These are phyloP conservation scores for Phengaris arion DNA, from an alignment of 2,888 invertebrate species.

Conservation along the genomic window DNA sequence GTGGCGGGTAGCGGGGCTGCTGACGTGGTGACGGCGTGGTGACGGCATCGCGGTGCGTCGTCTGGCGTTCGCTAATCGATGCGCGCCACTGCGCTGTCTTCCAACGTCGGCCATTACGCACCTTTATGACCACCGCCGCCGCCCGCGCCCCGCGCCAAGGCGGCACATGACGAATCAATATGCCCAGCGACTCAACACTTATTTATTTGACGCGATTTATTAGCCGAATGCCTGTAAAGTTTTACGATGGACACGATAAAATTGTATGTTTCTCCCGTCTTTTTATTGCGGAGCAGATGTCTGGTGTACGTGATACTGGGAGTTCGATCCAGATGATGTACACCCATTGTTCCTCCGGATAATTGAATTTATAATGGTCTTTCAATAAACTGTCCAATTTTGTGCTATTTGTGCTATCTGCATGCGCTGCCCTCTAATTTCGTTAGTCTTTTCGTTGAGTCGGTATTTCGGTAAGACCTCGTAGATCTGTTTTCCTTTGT, in stretches of 20 bases:
- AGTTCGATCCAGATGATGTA: neutral
- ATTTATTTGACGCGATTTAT: slow-evolving; percentile 80
- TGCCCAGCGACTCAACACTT: slow-evolving; percentile 80
- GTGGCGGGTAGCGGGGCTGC: slow-evolving; percentile 23
- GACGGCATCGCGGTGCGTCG: slow-evolving; percentile 59
- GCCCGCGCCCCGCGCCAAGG: slow-evolving; percentile 60
- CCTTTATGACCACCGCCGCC: slow-evolving; percentile 82
- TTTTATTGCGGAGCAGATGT: slow-evolving; percentile 73
- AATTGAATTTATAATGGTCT: slow-evolving; percentile 4
- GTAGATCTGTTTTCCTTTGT: neutral
- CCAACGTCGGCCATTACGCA: slow-evolving; percentile 86
- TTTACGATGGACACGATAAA: slow-evolving; percentile 75
- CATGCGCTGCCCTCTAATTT: neutral
- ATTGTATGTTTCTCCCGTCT: slow-evolving; percentile 69
- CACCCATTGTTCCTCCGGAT: neutral
- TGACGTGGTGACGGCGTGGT: slow-evolving; percentile 38
- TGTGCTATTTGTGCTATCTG: neutral
- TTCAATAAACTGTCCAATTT: neutral
- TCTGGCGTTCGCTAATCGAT: slow-evolving; percentile 83
- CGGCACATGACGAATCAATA: slow-evolving; percentile 80
- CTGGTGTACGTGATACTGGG: slow-evolving; percentile 37
- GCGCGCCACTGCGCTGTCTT: slow-evolving; percentile 84
- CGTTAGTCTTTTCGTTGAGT: neutral
- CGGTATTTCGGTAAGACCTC: neutral
- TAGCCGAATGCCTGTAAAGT: slow-evolving; percentile 78